Conservation (phyloP, 2,797 vertebrate genomes). For the Cetoscarus ocellatus region DNA sequence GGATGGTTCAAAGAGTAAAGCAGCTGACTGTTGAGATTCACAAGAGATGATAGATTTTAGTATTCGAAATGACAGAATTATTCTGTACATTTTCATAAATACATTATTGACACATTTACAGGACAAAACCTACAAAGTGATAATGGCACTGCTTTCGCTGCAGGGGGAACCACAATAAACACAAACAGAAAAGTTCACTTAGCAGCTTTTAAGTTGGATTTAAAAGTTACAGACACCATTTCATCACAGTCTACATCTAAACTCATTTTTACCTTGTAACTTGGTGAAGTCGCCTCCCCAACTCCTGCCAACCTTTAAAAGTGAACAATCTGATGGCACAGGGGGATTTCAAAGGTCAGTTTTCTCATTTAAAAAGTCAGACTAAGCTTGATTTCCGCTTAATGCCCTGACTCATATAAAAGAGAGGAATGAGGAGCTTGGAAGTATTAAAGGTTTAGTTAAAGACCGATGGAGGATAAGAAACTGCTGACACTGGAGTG, state of each 20-base stretch:
- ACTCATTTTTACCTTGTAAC: slow-evolving; percentile 34
- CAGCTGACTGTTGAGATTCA: too few relatives aligned
- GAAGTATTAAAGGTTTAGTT: slow-evolving; percentile 68
- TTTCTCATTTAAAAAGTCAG: slow-evolving; percentile 62
- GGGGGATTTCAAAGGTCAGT: slow-evolving; percentile 70
- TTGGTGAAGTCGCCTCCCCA: slow-evolving; percentile 32
- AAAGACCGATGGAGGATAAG: slow-evolving; percentile 49
- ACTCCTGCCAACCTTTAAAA: slow-evolving; percentile 44
- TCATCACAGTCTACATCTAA: slow-evolving; percentile 9
- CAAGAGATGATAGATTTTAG: too few relatives aligned
- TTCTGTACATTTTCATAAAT: too few relatives aligned
- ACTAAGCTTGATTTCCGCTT: slow-evolving; percentile 68
- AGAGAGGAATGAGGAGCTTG: slow-evolving; percentile 59
- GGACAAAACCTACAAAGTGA: too few relatives aligned
- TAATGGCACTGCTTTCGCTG: too few relatives aligned
- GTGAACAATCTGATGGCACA: slow-evolving; percentile 62
- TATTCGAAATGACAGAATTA: too few relatives aligned
- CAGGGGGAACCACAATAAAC: too few relatives aligned
- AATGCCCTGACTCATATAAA: slow-evolving; percentile 63
- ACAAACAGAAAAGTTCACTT: too few relatives aligned
- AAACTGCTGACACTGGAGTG: slow-evolving; percentile 51
- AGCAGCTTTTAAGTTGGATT: slow-evolving; percentile 37
- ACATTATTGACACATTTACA: too few relatives aligned
- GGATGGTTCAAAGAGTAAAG: too few relatives aligned
- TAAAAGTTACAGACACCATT: slow-evolving; percentile 45